Evolutionary conservation across 2,888 invertebrate species (phyloP).

Genomic region (Melipona bicolor): DNA sequence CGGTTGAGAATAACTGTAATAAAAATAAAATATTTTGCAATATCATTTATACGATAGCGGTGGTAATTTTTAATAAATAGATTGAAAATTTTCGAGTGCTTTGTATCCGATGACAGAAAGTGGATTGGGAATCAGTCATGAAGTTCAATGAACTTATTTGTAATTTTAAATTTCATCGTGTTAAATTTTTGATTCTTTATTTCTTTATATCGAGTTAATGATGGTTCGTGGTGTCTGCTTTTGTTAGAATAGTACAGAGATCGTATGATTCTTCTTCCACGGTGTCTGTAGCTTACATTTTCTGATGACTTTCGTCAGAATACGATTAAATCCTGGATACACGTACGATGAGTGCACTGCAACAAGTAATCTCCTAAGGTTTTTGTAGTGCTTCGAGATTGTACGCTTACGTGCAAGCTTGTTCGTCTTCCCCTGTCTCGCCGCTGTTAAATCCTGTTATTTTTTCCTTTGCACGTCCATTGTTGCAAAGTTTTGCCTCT

Average conservation of each 20-base stretch:
- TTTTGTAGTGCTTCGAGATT: conserved; percentile 63
- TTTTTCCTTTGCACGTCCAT: background rate
- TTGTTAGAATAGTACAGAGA: background rate
- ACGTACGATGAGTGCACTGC: conserved; percentile 42
- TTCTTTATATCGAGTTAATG: background rate
- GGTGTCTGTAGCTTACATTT: conserved; percentile 16
- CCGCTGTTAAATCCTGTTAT: conserved; percentile 16
- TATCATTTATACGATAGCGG: background rate
- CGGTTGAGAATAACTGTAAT: no score
- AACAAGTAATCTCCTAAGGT: conserved; percentile 59
- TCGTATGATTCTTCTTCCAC: conserved; percentile 6
- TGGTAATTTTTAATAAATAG: background rate
- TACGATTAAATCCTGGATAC: conserved; percentile 55
- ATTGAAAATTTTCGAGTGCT: background rate
- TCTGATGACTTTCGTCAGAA: conserved; percentile 42
- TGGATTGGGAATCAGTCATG: background rate
- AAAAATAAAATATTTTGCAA: no score
- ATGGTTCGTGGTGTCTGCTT: background rate
- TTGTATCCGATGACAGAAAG: background rate
- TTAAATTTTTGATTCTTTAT: background rate
- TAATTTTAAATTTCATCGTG: background rate
- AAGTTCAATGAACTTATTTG: background rate
- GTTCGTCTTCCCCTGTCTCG: conserved; percentile 41
- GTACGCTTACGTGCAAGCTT: conserved; percentile 40
- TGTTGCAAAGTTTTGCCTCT: background rate